Conservation (phyloP, 1,140 invertebrate genomes). For the Drosophila fuyamai region DNA sequence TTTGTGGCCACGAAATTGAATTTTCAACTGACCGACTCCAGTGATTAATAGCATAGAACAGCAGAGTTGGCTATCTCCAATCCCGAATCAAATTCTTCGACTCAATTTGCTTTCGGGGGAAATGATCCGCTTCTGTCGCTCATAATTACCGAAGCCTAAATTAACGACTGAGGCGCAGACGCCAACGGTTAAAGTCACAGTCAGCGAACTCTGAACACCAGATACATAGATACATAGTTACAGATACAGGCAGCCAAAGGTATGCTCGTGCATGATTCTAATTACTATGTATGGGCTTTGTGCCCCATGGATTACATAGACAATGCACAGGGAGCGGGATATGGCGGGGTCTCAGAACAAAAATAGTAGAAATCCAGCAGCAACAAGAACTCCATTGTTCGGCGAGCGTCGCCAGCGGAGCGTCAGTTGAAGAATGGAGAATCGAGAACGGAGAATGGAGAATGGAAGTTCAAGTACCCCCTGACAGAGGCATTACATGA, state of each 20-base stretch:
- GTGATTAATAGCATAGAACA: constrained; percentile 63
- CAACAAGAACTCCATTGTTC: constrained; percentile 43
- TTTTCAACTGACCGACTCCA: constrained; percentile 65
- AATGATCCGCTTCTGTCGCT: constrained; percentile 43
- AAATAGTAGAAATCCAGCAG: constrained; percentile 2
- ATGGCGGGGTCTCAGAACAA: not conserved
- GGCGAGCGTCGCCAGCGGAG: constrained; percentile 22
- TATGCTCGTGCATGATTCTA: constrained; percentile 73
- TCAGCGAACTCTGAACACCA: constrained; percentile 68
- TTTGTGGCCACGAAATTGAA: constrained; percentile 67
- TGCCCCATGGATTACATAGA: constrained; percentile 50
- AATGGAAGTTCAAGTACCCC: constrained; percentile 73
- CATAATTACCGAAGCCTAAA: constrained; percentile 40
- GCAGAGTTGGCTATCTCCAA: constrained; percentile 7
- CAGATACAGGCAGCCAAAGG: constrained; percentile 21
- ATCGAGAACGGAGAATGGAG: constrained; percentile 10
- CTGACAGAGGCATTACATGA: constrained; percentile 39
- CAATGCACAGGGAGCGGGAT: constrained; percentile 40
- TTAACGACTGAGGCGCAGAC: constrained; percentile 44
- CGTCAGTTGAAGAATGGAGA: constrained; percentile 13
- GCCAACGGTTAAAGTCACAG: constrained; percentile 69
- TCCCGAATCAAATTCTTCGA: constrained; percentile 32
- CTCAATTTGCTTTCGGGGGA: constrained; percentile 8
- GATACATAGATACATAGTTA: constrained; percentile 20
- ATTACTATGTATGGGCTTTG: constrained; percentile 71